These are phyloP conservation scores for Callimorpha dominula DNA, from an alignment of 2,888 invertebrate genomes.

Conservation along the genomic window DNA sequence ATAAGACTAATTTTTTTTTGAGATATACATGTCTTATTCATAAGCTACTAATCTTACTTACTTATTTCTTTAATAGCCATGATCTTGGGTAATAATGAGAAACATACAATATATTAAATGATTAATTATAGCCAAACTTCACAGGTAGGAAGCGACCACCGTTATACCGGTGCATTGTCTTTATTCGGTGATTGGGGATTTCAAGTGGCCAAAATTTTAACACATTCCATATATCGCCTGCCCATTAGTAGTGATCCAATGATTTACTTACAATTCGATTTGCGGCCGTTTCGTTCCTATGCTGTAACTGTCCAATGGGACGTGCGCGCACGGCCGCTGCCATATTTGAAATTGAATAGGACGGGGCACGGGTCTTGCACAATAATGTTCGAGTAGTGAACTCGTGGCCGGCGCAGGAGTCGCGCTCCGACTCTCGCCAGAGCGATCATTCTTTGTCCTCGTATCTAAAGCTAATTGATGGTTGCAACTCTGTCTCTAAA, in stretches of 20 bases:
- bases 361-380: slow-evolving; percentile 79
- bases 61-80: too few species aligned
- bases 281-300: slow-evolving; percentile 67
- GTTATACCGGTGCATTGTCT: slow-evolving; percentile 1
- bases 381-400: slow-evolving; percentile 76
- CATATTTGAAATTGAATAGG: slow-evolving; percentile 86
- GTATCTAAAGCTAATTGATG: slow-evolving; percentile 42
- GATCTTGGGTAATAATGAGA: too few species aligned
- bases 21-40: too few species aligned
- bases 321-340: slow-evolving; percentile 75
- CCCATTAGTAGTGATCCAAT: slow-evolving; percentile 44
- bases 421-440: slow-evolving; percentile 43
- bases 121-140: not conserved
- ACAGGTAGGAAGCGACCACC: not conserved
- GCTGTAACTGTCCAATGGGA: slow-evolving; percentile 70
- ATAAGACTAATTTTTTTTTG: not conserved
- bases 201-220: slow-evolving; percentile 27
- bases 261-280: slow-evolving; percentile 64
- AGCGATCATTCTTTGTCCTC: slow-evolving; percentile 37
- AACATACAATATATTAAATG: not conserved
- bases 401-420: slow-evolving; percentile 58
- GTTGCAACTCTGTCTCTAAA: slow-evolving; percentile 47
- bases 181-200: slow-evolving; percentile 12
- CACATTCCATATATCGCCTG: slow-evolving; percentile 33
- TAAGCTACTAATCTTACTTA: too few species aligned